Evolutionary conservation across 2,113 vertebrate genomes (phyloP).

Genomic region (Glaucidium brasilianum): DNA sequence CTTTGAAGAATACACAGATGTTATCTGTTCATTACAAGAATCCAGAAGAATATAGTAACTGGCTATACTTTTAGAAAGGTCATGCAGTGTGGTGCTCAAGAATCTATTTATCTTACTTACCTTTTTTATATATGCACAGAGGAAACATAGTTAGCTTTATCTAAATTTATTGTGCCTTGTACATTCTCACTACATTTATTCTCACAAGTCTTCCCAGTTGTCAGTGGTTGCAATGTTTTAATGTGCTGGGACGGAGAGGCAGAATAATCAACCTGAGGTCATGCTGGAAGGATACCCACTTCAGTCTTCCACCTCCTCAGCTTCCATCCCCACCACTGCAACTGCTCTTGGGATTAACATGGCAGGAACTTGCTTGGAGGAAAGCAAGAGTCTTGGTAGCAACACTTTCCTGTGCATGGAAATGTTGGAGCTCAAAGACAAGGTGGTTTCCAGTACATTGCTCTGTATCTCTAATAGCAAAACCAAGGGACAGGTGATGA

Average conservation of each 20-base stretch:
- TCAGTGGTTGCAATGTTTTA: neutral
- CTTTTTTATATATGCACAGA: neutral
- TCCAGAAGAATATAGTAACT: neutral
- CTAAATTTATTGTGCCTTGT: neutral
- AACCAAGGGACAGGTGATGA: neutral
- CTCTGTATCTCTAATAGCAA: neutral
- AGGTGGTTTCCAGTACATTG: neutral
- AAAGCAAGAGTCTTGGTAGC: neutral
- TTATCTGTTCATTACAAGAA: neutral
- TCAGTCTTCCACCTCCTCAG: neutral
- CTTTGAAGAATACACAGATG: neutral
- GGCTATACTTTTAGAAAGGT: neutral
- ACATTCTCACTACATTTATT: fast-evolving
- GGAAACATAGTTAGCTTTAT: neutral
- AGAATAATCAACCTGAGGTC: neutral
- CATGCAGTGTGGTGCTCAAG: fast-evolving
- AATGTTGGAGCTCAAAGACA: neutral
- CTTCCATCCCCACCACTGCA: neutral
- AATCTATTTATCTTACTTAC: neutral
- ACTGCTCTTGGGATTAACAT: neutral
- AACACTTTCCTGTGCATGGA: neutral
- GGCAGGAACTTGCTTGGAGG: neutral
- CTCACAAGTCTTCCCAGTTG: neutral
- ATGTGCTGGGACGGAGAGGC: neutral
- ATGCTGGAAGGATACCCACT: neutral